Evolutionary conservation across 2,888 invertebrate genomes (phyloP).

Genomic region (Terebella lapidaria): DNA sequence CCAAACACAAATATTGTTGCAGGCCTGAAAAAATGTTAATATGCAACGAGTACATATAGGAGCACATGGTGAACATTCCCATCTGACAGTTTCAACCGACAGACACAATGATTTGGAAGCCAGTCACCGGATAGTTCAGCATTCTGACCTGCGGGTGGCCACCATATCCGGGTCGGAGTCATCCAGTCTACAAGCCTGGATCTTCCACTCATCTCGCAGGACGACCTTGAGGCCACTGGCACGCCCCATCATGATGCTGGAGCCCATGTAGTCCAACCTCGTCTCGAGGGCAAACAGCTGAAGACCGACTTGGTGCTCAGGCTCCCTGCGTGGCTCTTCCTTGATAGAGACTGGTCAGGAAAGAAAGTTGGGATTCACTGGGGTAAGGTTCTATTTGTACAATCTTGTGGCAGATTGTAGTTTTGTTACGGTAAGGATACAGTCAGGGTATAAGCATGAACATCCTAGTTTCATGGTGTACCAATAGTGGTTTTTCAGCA

Average conservation of each 20-base stretch:
- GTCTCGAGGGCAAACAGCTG: conserved; percentile 80
- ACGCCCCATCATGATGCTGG: conserved; percentile 86
- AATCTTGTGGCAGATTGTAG: too few relatives aligned
- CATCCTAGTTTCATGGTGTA: too few relatives aligned
- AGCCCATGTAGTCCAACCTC: conserved; percentile 96
- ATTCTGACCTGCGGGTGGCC: conserved; percentile 55
- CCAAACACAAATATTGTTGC: conserved; percentile 89
- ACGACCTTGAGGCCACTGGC: conserved; percentile 73
- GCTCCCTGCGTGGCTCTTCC: conserved; percentile 84
- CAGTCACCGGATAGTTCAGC: too few relatives aligned
- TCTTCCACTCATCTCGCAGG: conserved; percentile 82
- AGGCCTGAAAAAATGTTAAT: conserved; percentile 61
- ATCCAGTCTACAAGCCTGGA: conserved; percentile 52
- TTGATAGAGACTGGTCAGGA: conserved; percentile 75
- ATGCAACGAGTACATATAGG: too few relatives aligned
- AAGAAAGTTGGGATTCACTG: too few relatives aligned
- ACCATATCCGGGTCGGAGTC: conserved; percentile 30
- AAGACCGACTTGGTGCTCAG: conserved; percentile 68
- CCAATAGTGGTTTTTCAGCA: too few relatives aligned
- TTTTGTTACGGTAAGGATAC: too few relatives aligned
- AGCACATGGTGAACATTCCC: too few relatives aligned
- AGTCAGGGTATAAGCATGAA: too few relatives aligned
- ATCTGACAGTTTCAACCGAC: neutral
- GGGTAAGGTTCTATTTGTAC: too few relatives aligned
- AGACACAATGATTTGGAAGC: too few relatives aligned